Base-by-base conservation (phyloP, 2,888 invertebrate species). In the Pristionchus mayeri region DNA sequence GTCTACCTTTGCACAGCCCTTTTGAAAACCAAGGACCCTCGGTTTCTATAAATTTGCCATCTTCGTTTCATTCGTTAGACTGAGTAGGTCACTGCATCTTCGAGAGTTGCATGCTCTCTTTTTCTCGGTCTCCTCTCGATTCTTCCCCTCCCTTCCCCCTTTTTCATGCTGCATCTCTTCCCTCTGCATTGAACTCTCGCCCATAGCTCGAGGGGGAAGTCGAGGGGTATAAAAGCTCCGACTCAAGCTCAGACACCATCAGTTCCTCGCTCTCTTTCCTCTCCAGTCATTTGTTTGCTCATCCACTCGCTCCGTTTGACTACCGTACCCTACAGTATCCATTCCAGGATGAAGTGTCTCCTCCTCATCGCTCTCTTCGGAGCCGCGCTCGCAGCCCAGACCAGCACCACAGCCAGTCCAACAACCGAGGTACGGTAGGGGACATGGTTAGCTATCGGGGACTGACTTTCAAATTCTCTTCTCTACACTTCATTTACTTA, bases 331-430 rank as follows among this genome's bases (percentile, higher is more conserved):
- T 13, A 44, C 44, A 44, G 44, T 44, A 44, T 44, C 13, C 40
- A 37, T 40, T 71, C 24, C 71, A 71, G 71, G 71, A 71, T 71
- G 71, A 71, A 71, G 71, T 71, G 71, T 71, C 71, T 71, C 24
- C 71, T 71, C 71, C 40, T 71, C n/a, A 21, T 40, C 24, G 71
- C 71, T n/a, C 71, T 71, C 71, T 37, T 71, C 71, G 71, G 71
- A 21, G 37, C 71, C n/a, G 37, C 40, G 1, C 40, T 71, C 24
- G 71, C 71, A 6, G 71, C 71, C 24, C 40, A 21, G 40, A 40
- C 71, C 11, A 40, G n/a, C n/a, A 9, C 71, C 24, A 40, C 21
- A 13, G 44, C 71, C 71, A 34, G 21, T 24, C 21, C 71, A 9
- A 71, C 71, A 11, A 44, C 71, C 16, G 71, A 71, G 40, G 71